Evolutionary conservation across 2,888 invertebrate genomes (phyloP).

Genomic region (Drosophila percnosoma): DNA sequence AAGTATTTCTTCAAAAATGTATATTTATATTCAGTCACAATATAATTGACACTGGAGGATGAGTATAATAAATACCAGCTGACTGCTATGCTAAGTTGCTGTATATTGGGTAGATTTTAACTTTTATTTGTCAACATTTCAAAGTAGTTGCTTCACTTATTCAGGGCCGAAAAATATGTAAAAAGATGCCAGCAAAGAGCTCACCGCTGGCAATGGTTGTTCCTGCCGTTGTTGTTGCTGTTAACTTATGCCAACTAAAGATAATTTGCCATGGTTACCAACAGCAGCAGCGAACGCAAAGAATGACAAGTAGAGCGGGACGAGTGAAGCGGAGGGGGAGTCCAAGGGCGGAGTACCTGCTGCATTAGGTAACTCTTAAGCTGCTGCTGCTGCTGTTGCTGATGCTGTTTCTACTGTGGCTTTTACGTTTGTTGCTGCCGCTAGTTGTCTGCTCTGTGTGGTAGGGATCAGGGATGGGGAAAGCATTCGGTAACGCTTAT

Average conservation of each 20-base stretch:
- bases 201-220: conserved; percentile 47
- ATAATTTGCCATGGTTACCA: conserved; percentile 78
- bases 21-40: conserved; percentile 10
- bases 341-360: conserved; percentile 15
- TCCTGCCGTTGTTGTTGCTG: conserved; percentile 51
- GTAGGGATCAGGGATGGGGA: conserved; percentile 5
- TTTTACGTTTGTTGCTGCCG: conserved; percentile 73
- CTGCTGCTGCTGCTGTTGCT: conserved; percentile 41
- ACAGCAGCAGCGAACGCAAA: conserved; percentile 62
- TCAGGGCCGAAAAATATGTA: conserved; percentile 53
- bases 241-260: conserved; percentile 78
- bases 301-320: conserved; percentile 41
- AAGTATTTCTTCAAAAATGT: conserved; percentile 20
- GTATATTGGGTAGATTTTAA: conserved; percentile 44
- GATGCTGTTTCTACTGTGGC: conserved; percentile 55
- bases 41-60: conserved; percentile 2
- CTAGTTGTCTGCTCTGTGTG: conserved; percentile 39
- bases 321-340: not conserved
- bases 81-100: conserved; percentile 13
- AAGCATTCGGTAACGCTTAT: conserved; percentile 75
- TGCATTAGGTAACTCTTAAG: conserved; percentile 77
- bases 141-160: conserved; percentile 26
- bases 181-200: conserved; percentile 30
- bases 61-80: conserved; percentile 19
- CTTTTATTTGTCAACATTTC: conserved; percentile 61